Base-by-base conservation (phyloP, 2,888 invertebrate genomes). In the Himalopsyche anomala region DNA sequence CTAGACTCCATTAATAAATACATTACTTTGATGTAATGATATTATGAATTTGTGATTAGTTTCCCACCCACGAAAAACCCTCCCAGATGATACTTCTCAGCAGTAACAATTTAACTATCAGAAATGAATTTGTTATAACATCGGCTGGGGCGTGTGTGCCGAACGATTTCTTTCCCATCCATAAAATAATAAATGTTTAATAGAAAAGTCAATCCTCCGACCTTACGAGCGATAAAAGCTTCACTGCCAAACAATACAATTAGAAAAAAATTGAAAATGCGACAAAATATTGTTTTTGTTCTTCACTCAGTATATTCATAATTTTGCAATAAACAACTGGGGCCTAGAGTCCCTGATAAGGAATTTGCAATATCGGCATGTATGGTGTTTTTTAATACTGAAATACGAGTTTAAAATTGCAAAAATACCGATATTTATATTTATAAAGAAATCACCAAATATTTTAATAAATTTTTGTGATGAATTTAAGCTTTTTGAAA, bases 1-100 rank as follows among this genome's bases (percentile, higher is more conserved):
- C 62, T 62, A 62, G 62, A 28, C 62, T 62, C 62, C 62, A 62
- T 62, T 62, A 62, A 62, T 62, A 62, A 62, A 62, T 62, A 62
- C 62, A 62, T 62, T 62, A 62, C 62, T 62, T 19, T 62, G 62
- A 62, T 62, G 62, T 19, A 62, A 62, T 62, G 28, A 62, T 62
- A 28, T 62, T 28, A 62, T 62, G n/a, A 62, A n/a, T 51, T 51
- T 51, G 51, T 51, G 51, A 51, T 51, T 15, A 51, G 51, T 51
- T 62, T 62, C 9, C 62, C 62, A 62, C 62, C 62, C 19, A 8
- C 19, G 51, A 51, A 62, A 19, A 5, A 5, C 62, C 11, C 11
- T 62, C 62, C 28, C 62, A 62, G 62, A n/a, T 19, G 62, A 62
- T 19, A 62, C 51, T 62, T 19, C 3, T 5, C 19, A 8, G 62